These are phyloP conservation scores for Antedon mediterranea DNA, from an alignment of 53 echinoderm and acorn worm genomes.

Conservation along the genomic window DNA sequence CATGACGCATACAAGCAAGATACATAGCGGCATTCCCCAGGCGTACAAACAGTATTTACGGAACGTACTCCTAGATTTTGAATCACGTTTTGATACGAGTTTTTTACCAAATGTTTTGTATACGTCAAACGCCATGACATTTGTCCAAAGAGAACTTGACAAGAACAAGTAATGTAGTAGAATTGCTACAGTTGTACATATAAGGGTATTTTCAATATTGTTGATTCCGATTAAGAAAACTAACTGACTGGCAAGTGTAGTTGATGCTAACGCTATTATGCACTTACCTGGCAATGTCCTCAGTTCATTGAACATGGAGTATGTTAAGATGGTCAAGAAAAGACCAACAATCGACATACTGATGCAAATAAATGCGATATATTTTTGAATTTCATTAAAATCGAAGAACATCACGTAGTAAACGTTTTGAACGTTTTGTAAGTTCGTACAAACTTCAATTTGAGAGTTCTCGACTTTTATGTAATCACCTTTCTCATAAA, in stretches of 20 bases:
- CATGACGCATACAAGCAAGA: conserved; percentile 25
- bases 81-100: neutral
- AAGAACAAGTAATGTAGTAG: conserved; percentile 62
- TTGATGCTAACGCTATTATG: conserved; percentile 46
- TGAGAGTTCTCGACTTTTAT: conserved; percentile 11
- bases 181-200: conserved; percentile 40
- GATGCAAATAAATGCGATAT: conserved; percentile 29
- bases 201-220: conserved; percentile 15
- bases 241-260: conserved; percentile 36
- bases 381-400: conserved; percentile 40
- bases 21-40: conserved; percentile 53
- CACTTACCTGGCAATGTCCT: conserved; percentile 78
- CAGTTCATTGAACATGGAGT: conserved; percentile 55
- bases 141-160: conserved; percentile 65
- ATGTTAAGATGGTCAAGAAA: conserved; percentile 55
- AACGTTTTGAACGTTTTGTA: conserved; percentile 24
- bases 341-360: conserved; percentile 42
- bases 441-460: conserved; percentile 42
- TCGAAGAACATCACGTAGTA: conserved; percentile 52
- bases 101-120: conserved; percentile 77
- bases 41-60: conserved; percentile 55
- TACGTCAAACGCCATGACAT: conserved; percentile 60
- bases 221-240: conserved; percentile 38
- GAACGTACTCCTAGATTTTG: conserved; percentile 10
- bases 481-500: conserved; percentile 32